Evolutionary conservation across 1,140 invertebrate species (phyloP), one percentile per base, ranked within the genome.

Genomic region (Drosophila arizonae): DNA sequence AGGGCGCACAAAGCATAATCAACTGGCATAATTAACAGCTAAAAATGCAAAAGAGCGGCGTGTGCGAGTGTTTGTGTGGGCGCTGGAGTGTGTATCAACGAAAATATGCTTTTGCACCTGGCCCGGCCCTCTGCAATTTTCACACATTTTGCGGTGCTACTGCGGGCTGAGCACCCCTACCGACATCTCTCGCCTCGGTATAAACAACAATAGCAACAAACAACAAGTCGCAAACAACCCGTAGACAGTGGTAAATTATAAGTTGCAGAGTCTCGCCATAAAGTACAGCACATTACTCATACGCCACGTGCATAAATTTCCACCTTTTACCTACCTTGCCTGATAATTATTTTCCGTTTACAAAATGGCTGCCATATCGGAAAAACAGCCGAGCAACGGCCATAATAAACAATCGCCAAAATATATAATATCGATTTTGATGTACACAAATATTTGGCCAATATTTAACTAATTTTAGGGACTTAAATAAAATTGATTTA

Each of bases 1-100:
- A 88, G 62, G 81, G 72, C 75, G 84, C 84, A 88, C 57, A 87
- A 75, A 87, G 84, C 82, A 87, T 87, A 87, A 87, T 87, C 82
- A 87, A 87, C 84, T 79, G 67, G 84, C 82, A 87, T 87, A 87
- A 87, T 87, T 87, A 87, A 88, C 82, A 87, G 82, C 82, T 87
- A 87, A 87, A 87, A 87, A 87, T 82, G 84, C 79, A 77, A 81
- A 66, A 24, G 46, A 46, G n/a, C 6, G 58, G 58, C 45, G n/a
- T 28, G 28, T 58, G 41, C 39, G 48, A 39, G 50, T 66, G 72
- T 48, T n/a, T 46, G 43, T n/a, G 26, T 45, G 64, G 28, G 36
- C 33, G 41, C 6, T 57, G 61, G 61, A 64, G 77, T 76, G 77
- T 76, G 65, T 87, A 85, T 85, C 75, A 85, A 78, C 78, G 45